A percentile compares a stretch with the other conserved stretches of the same genome.
These are phyloP conservation scores for Quadriops clusia DNA, from an alignment of 2,888 invertebrate species.

Conservation along the genomic window DNA sequence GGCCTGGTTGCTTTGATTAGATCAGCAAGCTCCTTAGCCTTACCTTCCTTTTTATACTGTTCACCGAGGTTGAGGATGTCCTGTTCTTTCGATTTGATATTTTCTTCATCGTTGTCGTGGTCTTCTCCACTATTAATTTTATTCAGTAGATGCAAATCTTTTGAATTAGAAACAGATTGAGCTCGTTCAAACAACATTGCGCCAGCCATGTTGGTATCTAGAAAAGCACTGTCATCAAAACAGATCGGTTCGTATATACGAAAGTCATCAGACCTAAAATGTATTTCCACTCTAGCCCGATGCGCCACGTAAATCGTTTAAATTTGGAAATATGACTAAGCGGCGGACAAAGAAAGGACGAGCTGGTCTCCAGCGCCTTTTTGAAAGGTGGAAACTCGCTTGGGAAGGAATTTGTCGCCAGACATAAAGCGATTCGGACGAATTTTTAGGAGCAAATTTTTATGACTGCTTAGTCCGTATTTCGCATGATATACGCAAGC, in stretches of 20 bases:
- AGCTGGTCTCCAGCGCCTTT: too few species aligned
- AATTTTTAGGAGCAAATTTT: too few species aligned
- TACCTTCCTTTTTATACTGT: slow-evolving; percentile 84
- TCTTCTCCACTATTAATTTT: slow-evolving; percentile 70
- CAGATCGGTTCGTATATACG: slow-evolving; percentile 13
- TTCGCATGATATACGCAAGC: too few species aligned
- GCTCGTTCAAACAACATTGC: slow-evolving; percentile 82
- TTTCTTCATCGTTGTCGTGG: slow-evolving; percentile 74
- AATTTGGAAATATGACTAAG: too few species aligned
- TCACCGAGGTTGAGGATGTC: slow-evolving; percentile 87
- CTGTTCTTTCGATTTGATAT: slow-evolving; percentile 84
- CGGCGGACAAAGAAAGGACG: too few species aligned
- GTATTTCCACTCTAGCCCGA: too few species aligned
- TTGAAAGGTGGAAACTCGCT: too few species aligned
- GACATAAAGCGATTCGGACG: too few species aligned
- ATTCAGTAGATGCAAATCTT: slow-evolving; percentile 60
- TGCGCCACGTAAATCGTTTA: too few species aligned
- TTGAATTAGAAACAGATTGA: slow-evolving; percentile 61
- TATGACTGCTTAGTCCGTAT: too few species aligned
- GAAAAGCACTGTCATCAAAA: slow-evolving; percentile 39
- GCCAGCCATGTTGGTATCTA: slow-evolving; percentile 62
- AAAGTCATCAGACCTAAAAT: too few species aligned
- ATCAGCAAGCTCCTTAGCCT: slow-evolving; percentile 83
- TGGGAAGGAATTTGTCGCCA: too few species aligned
- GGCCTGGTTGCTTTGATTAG: slow-evolving; percentile 92